phyloP scores from a whole-genome alignment of 2,797 vertebrate genomes.

The Channa striata region DNA sequence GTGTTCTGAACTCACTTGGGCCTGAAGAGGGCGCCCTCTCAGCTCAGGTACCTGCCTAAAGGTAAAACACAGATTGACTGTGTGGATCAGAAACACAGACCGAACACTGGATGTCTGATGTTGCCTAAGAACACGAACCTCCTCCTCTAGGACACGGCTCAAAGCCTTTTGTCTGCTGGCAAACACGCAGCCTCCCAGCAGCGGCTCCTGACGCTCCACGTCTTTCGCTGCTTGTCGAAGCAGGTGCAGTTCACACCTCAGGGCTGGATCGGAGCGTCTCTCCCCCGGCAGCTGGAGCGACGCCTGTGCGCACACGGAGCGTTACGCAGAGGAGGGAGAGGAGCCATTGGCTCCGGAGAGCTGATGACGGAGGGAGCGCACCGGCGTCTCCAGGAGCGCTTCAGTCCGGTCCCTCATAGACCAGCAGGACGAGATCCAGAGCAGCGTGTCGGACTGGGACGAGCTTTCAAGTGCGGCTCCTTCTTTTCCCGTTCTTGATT shows the following conservation, averaged over 20 bases:
- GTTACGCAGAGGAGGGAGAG: slow-evolving; percentile 35
- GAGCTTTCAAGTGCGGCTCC: slow-evolving; percentile 42
- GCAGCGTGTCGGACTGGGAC: slow-evolving; percentile 40
- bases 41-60: slow-evolving; percentile 46
- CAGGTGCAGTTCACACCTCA: neutral
- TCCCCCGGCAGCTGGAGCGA: slow-evolving; percentile 25
- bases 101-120: neutral
- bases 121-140: neutral
- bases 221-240: slow-evolving; percentile 16
- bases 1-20: neutral
- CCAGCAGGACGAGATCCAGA: slow-evolving; percentile 54
- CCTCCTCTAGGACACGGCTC: neutral
- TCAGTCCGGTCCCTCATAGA: slow-evolving; percentile 12
- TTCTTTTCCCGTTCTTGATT: neutral
- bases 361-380: slow-evolving; percentile 71
- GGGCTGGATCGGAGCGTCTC: neutral
- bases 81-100: neutral
- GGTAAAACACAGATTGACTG: slow-evolving; percentile 3
- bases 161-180: slow-evolving; percentile 20
- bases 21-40: slow-evolving; percentile 75
- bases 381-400: slow-evolving; percentile 65
- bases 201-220: too few relatives aligned
- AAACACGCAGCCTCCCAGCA: slow-evolving; percentile 6
- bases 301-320: slow-evolving; percentile 27
- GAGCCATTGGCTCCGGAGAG: slow-evolving; percentile 68